These are phyloP conservation scores for Synaphobranchus kaupii DNA, from an alignment of 2,797 vertebrate genomes.

Conservation along the genomic window DNA sequence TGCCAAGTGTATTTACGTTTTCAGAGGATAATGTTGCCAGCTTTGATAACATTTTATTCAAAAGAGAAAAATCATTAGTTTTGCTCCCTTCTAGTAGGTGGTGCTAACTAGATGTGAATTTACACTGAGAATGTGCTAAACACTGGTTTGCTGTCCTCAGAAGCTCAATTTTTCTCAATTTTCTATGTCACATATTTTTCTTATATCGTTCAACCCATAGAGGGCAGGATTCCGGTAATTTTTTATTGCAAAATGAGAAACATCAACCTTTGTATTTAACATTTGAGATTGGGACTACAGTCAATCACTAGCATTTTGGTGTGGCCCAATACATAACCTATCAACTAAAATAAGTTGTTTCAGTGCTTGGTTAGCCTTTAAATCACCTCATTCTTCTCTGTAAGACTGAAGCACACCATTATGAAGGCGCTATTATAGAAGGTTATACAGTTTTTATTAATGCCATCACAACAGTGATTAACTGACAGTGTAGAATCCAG, in stretches of 20 bases:
- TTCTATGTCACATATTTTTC: no score
- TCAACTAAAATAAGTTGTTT: no score
- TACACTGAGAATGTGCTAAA: not conserved
- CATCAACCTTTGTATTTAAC: no score
- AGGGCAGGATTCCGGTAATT: no score
- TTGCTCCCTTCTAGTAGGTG: not conserved
- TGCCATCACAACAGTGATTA: not conserved
- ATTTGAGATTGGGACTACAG: no score
- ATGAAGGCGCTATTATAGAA: not conserved
- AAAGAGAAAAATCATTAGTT: not conserved
- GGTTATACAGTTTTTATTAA: not conserved
- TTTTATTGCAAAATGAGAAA: no score
- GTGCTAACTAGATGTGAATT: not conserved
- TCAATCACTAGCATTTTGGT: no score
- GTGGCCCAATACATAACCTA: no score
- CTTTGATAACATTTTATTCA: not conserved
- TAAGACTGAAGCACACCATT: not conserved
- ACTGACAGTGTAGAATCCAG: not conserved
- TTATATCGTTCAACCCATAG: no score
- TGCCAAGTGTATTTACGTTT: not conserved
- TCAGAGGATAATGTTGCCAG: not conserved
- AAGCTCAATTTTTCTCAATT: not conserved
- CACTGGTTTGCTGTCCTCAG: not conserved
- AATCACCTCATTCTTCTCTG: not conserved
- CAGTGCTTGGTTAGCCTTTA: not conserved